These are phyloP conservation scores for Gymnopithys bicolor DNA, from an alignment of 2,797 vertebrate genomes.

Conservation along the genomic window DNA sequence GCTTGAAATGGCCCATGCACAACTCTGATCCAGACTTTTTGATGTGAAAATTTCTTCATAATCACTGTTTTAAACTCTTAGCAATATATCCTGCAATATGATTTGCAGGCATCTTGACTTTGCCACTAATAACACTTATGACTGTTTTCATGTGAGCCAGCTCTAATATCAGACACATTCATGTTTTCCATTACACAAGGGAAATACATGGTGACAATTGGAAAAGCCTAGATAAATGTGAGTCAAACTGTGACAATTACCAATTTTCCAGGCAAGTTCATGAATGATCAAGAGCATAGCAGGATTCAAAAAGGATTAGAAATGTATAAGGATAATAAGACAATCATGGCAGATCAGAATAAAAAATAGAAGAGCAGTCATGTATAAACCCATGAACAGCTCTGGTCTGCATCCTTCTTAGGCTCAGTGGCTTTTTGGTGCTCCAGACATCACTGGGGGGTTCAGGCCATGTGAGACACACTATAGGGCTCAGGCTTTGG, in stretches of 20 bases:
- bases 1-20: not conserved
- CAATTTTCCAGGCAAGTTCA: constrained; percentile 6
- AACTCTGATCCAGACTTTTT: not conserved
- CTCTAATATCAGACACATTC: not conserved
- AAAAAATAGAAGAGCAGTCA: not conserved
- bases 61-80: not conserved
- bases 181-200: not conserved
- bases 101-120: not conserved
- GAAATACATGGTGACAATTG: not conserved
- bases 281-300: not conserved
- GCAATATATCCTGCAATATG: not conserved
- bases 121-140: not conserved
- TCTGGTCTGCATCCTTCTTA: not conserved
- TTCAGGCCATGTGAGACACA: not conserved
- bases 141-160: not conserved
- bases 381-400: not conserved
- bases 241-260: constrained; percentile 40
- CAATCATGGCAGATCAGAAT: not conserved
- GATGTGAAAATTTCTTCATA: not conserved
- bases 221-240: constrained; percentile 17
- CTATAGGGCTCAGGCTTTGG: not conserved
- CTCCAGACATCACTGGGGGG: not conserved
- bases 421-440: not conserved
- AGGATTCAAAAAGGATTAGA: constrained; percentile 50
- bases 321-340: constrained; percentile 7